These are phyloP conservation scores for Ailurus styani DNA, from an alignment of 2,113 vertebrate species.

Conservation along the genomic window DNA sequence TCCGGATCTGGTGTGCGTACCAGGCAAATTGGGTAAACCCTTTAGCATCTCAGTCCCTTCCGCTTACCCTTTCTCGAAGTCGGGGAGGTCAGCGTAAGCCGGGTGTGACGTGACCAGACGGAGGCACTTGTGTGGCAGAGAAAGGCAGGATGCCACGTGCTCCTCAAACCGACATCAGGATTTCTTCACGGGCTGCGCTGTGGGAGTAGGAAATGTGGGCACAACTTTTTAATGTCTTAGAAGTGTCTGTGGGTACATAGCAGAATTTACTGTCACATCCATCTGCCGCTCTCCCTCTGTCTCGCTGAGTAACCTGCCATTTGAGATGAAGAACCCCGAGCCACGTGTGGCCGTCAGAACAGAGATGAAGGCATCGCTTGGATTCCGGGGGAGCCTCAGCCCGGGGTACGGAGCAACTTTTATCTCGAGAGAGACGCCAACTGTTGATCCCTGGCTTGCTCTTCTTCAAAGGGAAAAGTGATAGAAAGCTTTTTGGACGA, in stretches of 20 bases:
- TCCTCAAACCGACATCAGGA: neutral
- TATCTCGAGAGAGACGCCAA: neutral
- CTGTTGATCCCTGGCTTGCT: neutral
- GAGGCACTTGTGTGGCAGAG: neutral
- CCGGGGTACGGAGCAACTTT: neutral
- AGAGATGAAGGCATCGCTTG: neutral
- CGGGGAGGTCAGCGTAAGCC: neutral
- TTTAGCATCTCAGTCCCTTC: neutral
- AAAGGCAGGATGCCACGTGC: neutral
- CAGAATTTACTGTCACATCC: slow-evolving; percentile 14
- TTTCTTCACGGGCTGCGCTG: neutral
- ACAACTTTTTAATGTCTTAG: neutral
- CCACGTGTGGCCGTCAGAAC: neutral
- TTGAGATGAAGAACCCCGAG: neutral
- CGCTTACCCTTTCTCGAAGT: neutral
- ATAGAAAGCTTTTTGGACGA: neutral
- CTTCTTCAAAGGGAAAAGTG: neutral
- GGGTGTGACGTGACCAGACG: accelerated
- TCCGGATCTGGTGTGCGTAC: neutral
- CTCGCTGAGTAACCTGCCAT: slow-evolving; percentile 28
- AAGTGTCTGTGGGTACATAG: slow-evolving; percentile 22
- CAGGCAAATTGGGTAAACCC: neutral
- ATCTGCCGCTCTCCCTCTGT: neutral
- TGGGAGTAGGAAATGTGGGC: slow-evolving; percentile 31
- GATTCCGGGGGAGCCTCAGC: accelerated